Base-by-base conservation (phyloP, 53 echinoderm and acorn worm species). In the Holothuria scabra region DNA sequence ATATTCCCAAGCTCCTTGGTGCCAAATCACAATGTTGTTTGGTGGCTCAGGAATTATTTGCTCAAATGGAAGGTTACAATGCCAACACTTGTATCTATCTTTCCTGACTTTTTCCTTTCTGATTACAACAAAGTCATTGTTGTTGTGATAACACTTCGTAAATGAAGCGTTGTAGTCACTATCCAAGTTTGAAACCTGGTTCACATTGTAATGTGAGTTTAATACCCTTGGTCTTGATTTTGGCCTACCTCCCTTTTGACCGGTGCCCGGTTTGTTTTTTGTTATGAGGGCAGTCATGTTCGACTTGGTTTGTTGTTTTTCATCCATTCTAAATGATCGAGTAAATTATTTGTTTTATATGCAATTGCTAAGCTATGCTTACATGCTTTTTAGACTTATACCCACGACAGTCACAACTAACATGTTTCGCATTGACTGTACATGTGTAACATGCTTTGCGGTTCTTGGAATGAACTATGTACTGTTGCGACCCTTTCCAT, bases 321-420 rank as follows among this genome's bases (percentile, higher is more conserved):
- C 38, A 85, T 31, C 86, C 76, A 86, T 30, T 76, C 86, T 76
- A 86, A 76, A 18, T 86, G 86, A 49, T 46, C 11, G 4, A 63
- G 29, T 18, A 86, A 64, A 46, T 76, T 28, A 8, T 85, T 85
- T 21, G 63, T 49, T 49, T 76, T 75, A 48, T 28, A 76, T 24
- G 86, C 78, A 21, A 86, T 76, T 11, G 76, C 86, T 78, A 86
- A 65, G 49, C 78, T 86, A 78, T 86, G 86, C 65, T 64, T 63
- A 67, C 86, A 86, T 28, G 65, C 62, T 55, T 62, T 65, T 86
- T 86, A 11, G 78, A 86, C 35, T 63, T 86, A 78, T 76, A 76
- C 11, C 86, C 86, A 55, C 65, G 76, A 57, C 86, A 86, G 46
- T 61, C 65, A 76, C 86, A 78, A n/a, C 66, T 76, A 61, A 86